Conservation (phyloP, 2,888 invertebrate species). For the Paralinhomoeus sp. region DNA sequence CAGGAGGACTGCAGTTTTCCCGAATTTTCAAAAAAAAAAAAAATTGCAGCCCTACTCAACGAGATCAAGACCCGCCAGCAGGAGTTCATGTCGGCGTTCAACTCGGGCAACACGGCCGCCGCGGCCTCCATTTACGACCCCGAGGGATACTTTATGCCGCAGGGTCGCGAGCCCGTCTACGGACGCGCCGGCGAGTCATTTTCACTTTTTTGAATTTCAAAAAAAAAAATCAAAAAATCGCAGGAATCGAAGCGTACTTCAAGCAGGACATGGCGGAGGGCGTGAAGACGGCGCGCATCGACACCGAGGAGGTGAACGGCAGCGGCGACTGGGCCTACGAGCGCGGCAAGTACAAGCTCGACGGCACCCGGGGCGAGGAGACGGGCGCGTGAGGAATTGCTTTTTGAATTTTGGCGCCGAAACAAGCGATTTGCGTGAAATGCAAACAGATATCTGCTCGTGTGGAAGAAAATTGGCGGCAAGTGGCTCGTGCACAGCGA, state of each 20-base stretch:
- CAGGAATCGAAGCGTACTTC: constrained; percentile 23
- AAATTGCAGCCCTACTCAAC: constrained; percentile 19
- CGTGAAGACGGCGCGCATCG: constrained; percentile 19
- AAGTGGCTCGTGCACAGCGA: constrained; percentile 25
- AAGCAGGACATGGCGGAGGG: constrained; percentile 24
- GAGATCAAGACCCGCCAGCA: constrained; percentile 23
- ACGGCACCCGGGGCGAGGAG: constrained; percentile 21
- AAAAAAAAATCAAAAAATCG: too few relatives aligned
- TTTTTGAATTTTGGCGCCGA: not conserved
- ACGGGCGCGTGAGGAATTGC: constrained; percentile 19
- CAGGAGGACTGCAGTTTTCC: too few relatives aligned
- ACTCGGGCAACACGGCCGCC: constrained; percentile 18
- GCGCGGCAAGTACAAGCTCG: constrained; percentile 22
- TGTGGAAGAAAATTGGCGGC: constrained; percentile 20
- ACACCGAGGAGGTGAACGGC: constrained; percentile 25
- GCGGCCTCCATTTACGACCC: constrained; percentile 19
- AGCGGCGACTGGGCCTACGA: constrained; percentile 25
- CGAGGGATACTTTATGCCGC: constrained; percentile 25
- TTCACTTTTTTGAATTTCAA: too few relatives aligned
- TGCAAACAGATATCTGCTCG: constrained; percentile 3
- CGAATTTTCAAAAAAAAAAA: not conserved
- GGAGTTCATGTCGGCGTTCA: constrained; percentile 24
- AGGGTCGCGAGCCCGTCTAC: too few relatives aligned
- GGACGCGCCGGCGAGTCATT: constrained; percentile 14
- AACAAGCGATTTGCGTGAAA: not conserved